Base-by-base conservation (phyloP, 92 coral and sea anemone genomes). In the Zoanthus sociatus region DNA sequence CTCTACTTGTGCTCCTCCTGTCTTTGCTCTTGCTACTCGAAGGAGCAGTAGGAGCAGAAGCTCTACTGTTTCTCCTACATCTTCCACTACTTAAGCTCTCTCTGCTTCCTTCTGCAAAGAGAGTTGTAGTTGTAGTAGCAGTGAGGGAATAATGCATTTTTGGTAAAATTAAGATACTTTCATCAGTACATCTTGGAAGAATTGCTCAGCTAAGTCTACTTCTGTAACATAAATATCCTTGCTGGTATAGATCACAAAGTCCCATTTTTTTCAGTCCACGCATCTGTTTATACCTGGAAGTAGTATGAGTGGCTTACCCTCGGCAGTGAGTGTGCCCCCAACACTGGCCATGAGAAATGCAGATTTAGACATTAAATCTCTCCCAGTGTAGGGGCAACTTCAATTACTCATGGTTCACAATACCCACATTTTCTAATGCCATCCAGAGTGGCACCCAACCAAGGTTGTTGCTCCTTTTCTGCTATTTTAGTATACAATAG, bases 211-310 rank as follows among this genome's bases (percentile, higher is more conserved):
- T 73, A 78, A 92, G 47, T 72, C 26, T 56, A 87, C 63, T 87
- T 78, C 77, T 53, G 90, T 91, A 69, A 93, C 68, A 58, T 58
- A 33, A 44, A 84, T 78, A 60, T 90, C 88, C 77, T 78, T 67
- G 53, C 66, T 42, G 20, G 93, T 92, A 71, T 58, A 92, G 31
- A 82, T 88, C 58, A 89, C 90, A 89, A 89, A 92, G 42, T 86
- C 94, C 82, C 92, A 78, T 47, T 68, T 55, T 26, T 9, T 83
- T 73, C 15, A 87, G 66, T 51, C 93, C 90, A 89, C 74, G 88
- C 95, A 92, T 87, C 78, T 78, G 78, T 90, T 77, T 92, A 90
- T 32, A 90, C 87, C 81, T 92, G 95, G 58, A 90, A 87, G 78
- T 92, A 90, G 77, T 90, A 79, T 30, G 77, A 18, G 46, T 92